Conservation (phyloP, 2,888 invertebrate genomes). For the Kryphioiulus occultus region DNA sequence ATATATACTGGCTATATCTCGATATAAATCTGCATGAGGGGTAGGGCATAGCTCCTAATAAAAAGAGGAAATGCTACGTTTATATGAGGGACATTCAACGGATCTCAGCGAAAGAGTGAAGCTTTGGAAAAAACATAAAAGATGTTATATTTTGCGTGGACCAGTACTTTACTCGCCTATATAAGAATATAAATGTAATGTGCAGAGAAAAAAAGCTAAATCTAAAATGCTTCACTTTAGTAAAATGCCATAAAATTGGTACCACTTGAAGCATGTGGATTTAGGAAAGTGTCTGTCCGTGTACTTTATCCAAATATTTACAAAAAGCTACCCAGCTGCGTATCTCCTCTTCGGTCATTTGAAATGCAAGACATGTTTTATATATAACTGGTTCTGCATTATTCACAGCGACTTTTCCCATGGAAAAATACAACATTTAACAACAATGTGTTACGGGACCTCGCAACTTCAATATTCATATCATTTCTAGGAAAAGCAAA, state of each 20-base stretch:
- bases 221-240: slow-evolving; percentile 23
- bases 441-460: too few relatives aligned
- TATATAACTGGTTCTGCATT: not conserved
- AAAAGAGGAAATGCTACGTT: not conserved
- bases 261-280: not conserved
- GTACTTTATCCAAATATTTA: not conserved
- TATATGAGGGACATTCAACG: not conserved
- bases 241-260: slow-evolving; percentile 12
- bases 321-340: not conserved
- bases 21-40: slow-evolving; percentile 15
- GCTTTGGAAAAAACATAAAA: slow-evolving; percentile 1
- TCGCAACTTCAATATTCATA: too few relatives aligned
- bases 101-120: not conserved
- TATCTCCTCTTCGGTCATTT: not conserved
- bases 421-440: too few relatives aligned
- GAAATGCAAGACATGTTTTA: not conserved
- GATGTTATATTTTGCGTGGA: not conserved
- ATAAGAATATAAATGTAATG: not conserved
- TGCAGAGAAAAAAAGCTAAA: not conserved
- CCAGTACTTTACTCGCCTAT: not conserved
- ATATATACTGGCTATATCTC: not conserved
- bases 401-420: too few relatives aligned
- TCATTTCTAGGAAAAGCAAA: too few relatives aligned
- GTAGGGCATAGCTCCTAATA: slow-evolving; percentile 13
- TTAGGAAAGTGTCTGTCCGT: not conserved